These are phyloP conservation scores for Drosophila oshimai DNA, from an alignment of 1,140 invertebrate species.

Conservation along the genomic window DNA sequence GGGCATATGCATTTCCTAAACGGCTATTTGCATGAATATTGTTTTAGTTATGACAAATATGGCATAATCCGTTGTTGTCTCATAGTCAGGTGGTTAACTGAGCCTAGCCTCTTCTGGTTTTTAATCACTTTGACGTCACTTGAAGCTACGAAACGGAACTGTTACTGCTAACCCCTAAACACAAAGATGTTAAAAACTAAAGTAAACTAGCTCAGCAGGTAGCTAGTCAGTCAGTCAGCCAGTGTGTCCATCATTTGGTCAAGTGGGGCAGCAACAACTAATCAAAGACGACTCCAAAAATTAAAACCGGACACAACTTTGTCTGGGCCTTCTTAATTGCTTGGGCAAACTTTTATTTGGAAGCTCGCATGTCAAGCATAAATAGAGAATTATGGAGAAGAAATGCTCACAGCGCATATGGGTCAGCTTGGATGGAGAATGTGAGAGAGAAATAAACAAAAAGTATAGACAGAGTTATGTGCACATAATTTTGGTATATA, in stretches of 20 bases:
- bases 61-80: slow-evolving; percentile 27
- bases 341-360: slow-evolving; percentile 37
- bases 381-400: slow-evolving; percentile 41
- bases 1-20: slow-evolving; percentile 8
- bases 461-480: slow-evolving; percentile 14
- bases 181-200: slow-evolving; percentile 29
- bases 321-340: slow-evolving; percentile 41
- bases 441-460: slow-evolving; percentile 11
- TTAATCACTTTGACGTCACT: slow-evolving; percentile 52
- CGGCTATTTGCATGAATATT: slow-evolving; percentile 1
- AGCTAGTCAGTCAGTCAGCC: slow-evolving; percentile 22
- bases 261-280: slow-evolving; percentile 48
- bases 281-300: slow-evolving; percentile 61
- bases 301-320: slow-evolving; percentile 44
- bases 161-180: slow-evolving; percentile 48
- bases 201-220: slow-evolving; percentile 79
- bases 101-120: slow-evolving; percentile 11
- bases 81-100: background rate
- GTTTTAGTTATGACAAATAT: slow-evolving; percentile 1
- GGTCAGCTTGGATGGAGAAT: slow-evolving; percentile 11
- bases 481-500: slow-evolving; percentile 24
- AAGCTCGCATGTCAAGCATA: slow-evolving; percentile 43
- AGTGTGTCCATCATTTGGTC: slow-evolving; percentile 22
- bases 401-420: slow-evolving; percentile 24
- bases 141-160: slow-evolving; percentile 58